Evolutionary conservation across 2,888 invertebrate species (phyloP).

Genomic region (Mesorhabditis sp.): DNA sequence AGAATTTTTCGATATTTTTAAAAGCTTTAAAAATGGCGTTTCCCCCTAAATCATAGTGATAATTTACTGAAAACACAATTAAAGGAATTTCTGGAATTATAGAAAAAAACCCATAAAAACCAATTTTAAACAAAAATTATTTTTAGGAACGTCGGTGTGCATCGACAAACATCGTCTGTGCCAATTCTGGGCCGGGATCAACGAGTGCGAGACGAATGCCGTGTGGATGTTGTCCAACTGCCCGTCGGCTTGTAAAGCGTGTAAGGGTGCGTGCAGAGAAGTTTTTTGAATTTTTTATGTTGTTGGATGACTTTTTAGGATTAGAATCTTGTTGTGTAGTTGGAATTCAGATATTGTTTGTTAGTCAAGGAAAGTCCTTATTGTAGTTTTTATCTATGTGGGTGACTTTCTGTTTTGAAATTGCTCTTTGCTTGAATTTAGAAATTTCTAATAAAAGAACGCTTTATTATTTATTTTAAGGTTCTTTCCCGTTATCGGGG

Average conservation of each 20-base stretch:
- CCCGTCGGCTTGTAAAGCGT: constrained; percentile 51
- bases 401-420: too few species aligned
- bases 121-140: background rate
- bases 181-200: constrained; percentile 53
- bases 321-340: background rate
- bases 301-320: background rate
- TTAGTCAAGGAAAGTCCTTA: background rate
- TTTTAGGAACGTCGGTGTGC: constrained; percentile 45
- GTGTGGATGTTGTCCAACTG: constrained; percentile 58
- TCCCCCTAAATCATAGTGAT: background rate
- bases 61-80: background rate
- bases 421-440: too few species aligned
- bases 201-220: constrained; percentile 55
- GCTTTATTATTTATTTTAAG: too few species aligned
- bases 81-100: constrained; percentile 1
- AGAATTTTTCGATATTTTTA: constrained; percentile 8
- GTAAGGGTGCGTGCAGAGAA: constrained; percentile 41
- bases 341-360: background rate
- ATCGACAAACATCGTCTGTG: constrained; percentile 54
- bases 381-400: too few species aligned
- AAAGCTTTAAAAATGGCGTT: background rate
- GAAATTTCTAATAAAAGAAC: too few species aligned
- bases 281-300: constrained; percentile 2
- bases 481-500: too few species aligned
- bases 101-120: background rate